Evolutionary conservation across 2,113 vertebrate species (phyloP).

Genomic region (Eidolon helvum): DNA sequence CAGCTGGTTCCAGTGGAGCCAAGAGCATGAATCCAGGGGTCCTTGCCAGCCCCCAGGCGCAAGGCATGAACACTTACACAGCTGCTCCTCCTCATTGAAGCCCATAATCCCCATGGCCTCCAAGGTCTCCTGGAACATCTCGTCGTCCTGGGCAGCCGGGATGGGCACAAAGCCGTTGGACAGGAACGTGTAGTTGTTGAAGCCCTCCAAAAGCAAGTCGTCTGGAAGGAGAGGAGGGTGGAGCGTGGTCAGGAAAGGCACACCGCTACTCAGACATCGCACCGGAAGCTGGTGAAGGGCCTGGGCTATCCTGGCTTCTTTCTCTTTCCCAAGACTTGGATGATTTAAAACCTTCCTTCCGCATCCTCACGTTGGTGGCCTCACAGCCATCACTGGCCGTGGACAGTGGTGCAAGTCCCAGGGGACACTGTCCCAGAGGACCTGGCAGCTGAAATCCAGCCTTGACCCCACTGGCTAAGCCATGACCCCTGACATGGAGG

Average conservation of each 20-base stretch:
- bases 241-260: not conserved
- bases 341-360: not conserved
- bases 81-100: slow-evolving; percentile 92
- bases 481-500: not conserved
- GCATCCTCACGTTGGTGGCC: not conserved
- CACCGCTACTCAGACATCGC: not conserved
- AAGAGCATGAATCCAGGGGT: not conserved
- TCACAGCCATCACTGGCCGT: not conserved
- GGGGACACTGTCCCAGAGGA: not conserved
- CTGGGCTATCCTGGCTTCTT: not conserved
- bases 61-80: slow-evolving; percentile 78
- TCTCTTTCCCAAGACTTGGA: not conserved
- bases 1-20: no score
- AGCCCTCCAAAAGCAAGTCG: slow-evolving; percentile 93
- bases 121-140: slow-evolving; percentile 93
- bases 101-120: slow-evolving; percentile 98
- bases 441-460: not conserved
- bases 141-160: slow-evolving; percentile 91
- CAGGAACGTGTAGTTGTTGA: slow-evolving; percentile 92
- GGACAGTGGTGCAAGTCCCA: not conserved
- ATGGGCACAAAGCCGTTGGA: slow-evolving; percentile 91
- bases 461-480: not conserved
- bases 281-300: not conserved
- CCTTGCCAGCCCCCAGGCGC: not conserved
- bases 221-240: slow-evolving; percentile 79